Evolutionary conservation across 2,797 vertebrate species (phyloP), one percentile per base, ranked within the genome.

Genomic region (Stomatorhinus walkeri): DNA sequence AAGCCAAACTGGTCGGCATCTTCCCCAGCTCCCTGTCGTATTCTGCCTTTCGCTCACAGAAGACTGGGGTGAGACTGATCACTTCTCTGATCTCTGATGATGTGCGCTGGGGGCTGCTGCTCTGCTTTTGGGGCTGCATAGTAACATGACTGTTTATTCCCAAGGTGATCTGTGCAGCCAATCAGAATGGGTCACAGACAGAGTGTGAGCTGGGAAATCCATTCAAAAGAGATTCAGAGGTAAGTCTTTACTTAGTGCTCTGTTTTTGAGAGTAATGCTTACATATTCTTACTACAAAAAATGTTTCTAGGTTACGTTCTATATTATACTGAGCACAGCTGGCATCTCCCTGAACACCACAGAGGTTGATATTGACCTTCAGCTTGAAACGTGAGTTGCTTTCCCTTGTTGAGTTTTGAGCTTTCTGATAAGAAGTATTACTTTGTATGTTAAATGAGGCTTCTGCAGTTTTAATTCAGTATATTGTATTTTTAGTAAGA

Each of bases 141-240:
- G 85, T 79, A 79, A 79, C 12, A 79, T 79, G 72, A 46, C 14
- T 46, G 16, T 40, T 16, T 79, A 43, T 81, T 81, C 19, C 40
- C 2, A 92, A 92, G 4, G 90, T 97, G 49, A 93, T 52, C 0
- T 99, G 98, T 90, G 61, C 46, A 9, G 96, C 97, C 91, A 99
- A 98, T 94, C 94, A 92, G 54, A 96, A 99, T 0, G 98, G 98
- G 4, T 98, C 98, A 16, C 93, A 92, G 91, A 96, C 93, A 0
- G 93, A 95, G 0, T 99, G 98, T 92, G 97, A 98, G 0, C 94
- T 99, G 14, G 98, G 97, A 93, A 99, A 99, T 92, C 98, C 98
- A 68, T 98, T 99, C 91, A 97, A 95, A 93, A 94, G 93, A 91
- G 92, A 96, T 91, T 92, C 97, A 40, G 92, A 92, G 87, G 98